Conservation (phyloP, 2,888 invertebrate species). For the Epinotia brunnichana region DNA sequence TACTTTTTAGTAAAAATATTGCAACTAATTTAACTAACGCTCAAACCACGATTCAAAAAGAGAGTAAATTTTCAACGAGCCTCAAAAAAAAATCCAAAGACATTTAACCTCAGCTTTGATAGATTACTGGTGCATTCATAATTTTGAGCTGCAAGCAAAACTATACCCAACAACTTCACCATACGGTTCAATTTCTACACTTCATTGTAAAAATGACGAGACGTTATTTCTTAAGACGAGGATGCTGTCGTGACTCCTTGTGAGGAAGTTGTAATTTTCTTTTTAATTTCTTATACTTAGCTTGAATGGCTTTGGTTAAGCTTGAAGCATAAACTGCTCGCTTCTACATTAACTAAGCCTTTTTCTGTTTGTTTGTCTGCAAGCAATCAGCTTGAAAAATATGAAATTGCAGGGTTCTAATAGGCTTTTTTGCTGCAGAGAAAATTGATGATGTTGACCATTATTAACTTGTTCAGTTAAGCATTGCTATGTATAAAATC, state of each 20-base stretch:
- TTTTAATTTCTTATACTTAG: conserved; percentile 45
- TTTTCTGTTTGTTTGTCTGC: conserved; percentile 37
- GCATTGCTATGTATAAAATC: background rate
- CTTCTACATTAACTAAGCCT: conserved; percentile 30
- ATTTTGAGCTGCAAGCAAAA: conserved; percentile 6
- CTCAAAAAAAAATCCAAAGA: conserved; percentile 35
- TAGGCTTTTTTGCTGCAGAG: conserved; percentile 6
- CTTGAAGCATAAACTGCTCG: conserved; percentile 35
- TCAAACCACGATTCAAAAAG: conserved; percentile 18
- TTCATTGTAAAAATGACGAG: conserved; percentile 16
- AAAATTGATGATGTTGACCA: conserved; percentile 18
- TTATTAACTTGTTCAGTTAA: background rate
- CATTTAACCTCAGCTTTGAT: conserved; percentile 40
- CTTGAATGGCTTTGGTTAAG: conserved; percentile 39
- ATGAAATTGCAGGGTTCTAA: conserved; percentile 30
- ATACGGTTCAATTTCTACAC: background rate
- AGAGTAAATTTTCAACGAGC: conserved; percentile 27
- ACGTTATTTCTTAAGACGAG: conserved; percentile 24
- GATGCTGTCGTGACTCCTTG: conserved; percentile 43
- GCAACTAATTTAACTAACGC: conserved; percentile 15
- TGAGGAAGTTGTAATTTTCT: conserved; percentile 45
- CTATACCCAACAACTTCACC: background rate
- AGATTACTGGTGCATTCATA: conserved; percentile 36
- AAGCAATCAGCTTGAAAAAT: conserved; percentile 32
- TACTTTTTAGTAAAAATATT: background rate